Evolutionary conservation across 2,888 invertebrate genomes (phyloP).

Genomic region (Tetranychus truncatus): DNA sequence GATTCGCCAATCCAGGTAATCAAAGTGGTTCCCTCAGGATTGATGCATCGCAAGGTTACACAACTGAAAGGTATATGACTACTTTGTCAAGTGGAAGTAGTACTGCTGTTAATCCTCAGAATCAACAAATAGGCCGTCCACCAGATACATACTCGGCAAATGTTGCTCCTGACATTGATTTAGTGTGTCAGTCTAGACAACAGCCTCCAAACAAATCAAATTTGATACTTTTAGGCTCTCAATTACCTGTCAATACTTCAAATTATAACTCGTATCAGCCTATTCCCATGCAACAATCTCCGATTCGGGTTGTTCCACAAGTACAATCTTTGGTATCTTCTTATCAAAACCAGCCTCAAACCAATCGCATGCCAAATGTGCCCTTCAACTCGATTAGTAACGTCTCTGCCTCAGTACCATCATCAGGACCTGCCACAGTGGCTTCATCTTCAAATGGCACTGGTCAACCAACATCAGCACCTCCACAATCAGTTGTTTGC

Average conservation of each 20-base stretch:
- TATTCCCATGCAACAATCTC: not conserved
- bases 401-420: too few species aligned
- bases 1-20: not conserved
- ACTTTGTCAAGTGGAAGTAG: not conserved
- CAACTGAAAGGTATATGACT: not conserved
- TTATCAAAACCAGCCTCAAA: not conserved
- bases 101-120: not conserved
- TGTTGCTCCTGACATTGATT: not conserved
- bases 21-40: not conserved
- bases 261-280: not conserved
- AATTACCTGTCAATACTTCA: not conserved
- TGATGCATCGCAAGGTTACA: not conserved
- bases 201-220: not conserved
- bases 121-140: not conserved
- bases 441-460: not conserved
- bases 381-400: too few species aligned
- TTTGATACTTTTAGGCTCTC: constrained; percentile 1
- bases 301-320: not conserved
- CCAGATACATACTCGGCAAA: not conserved
- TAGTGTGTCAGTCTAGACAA: not conserved
- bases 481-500: not conserved
- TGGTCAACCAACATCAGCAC: not conserved
- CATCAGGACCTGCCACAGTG: too few species aligned
- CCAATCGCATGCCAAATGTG: too few species aligned
- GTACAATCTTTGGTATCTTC: not conserved